Evolutionary conservation across 2,888 invertebrate species (phyloP).

Genomic region (Caenorhabditis sp.): DNA sequence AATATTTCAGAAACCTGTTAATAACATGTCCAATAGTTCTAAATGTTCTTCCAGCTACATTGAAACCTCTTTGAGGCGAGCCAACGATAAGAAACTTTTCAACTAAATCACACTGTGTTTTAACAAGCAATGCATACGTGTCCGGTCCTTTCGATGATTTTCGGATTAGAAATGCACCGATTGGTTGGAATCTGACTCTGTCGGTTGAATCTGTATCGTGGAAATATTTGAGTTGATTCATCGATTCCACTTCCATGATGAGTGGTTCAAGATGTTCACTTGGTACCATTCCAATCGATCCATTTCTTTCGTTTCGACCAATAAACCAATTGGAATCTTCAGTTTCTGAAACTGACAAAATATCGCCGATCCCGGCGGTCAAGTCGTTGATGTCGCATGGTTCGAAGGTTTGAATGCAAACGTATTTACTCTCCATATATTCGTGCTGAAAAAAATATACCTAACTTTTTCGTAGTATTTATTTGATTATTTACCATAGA

Average conservation of each 20-base stretch:
- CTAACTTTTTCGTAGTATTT: no score
- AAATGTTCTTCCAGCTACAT: constrained; percentile 43
- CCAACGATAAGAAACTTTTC: constrained; percentile 48
- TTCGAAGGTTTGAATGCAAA: constrained; percentile 22
- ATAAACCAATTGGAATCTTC: constrained; percentile 35
- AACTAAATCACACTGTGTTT: constrained; percentile 36
- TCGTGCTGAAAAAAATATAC: constrained; percentile 19
- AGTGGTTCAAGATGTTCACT: constrained; percentile 19
- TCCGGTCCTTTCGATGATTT: constrained; percentile 41
- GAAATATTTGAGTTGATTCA: constrained; percentile 29
- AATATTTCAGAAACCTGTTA: constrained; percentile 38
- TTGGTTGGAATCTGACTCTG: constrained; percentile 17
- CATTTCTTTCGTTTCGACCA: constrained; percentile 43
- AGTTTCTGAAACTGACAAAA: constrained; percentile 34
- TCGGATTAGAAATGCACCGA: constrained; percentile 41
- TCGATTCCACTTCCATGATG: constrained; percentile 11
- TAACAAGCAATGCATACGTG: constrained; percentile 44
- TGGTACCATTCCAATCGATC: constrained; percentile 29
- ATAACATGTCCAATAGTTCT: constrained; percentile 42
- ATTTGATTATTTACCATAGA: constrained; percentile 5
- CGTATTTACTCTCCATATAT: constrained; percentile 12
- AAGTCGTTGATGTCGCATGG: constrained; percentile 16
- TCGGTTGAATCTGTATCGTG: constrained; percentile 32
- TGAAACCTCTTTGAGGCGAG: constrained; percentile 28
- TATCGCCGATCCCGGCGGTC: constrained; percentile 32